Percentiles rank a stretch among this genome's conserved stretches.
Conservation (phyloP, 2,797 vertebrate genomes). For the Chelonia mydas region DNA sequence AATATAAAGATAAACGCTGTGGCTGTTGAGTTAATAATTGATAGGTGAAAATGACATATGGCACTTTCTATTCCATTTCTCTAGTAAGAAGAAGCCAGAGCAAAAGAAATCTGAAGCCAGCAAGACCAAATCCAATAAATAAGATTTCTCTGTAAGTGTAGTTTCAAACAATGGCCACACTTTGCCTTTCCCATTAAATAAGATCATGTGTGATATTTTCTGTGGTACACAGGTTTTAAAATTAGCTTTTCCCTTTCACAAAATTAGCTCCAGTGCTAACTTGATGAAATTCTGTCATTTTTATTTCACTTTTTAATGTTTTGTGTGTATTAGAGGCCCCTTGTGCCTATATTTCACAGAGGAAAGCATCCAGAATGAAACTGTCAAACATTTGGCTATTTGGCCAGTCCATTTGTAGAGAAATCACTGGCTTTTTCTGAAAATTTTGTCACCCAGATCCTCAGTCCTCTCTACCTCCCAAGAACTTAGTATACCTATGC, state of each 20-base stretch:
- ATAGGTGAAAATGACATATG: background rate
- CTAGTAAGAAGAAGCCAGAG: background rate
- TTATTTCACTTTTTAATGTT: background rate
- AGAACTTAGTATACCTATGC: background rate
- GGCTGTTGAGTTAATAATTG: background rate
- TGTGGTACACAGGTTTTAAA: background rate
- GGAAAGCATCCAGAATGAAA: background rate
- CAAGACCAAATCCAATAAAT: background rate
- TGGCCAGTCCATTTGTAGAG: background rate
- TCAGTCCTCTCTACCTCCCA: background rate
- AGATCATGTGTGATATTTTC: background rate
- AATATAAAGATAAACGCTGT: background rate
- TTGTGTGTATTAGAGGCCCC: background rate
- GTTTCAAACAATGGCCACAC: background rate
- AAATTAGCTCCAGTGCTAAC: background rate
- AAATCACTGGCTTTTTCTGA: background rate
- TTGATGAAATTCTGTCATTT: background rate
- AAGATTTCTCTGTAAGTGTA: background rate
- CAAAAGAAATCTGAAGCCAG: background rate
- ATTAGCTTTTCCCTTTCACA: background rate
- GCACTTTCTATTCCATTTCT: background rate
- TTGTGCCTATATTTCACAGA: background rate
- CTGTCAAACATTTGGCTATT: background rate
- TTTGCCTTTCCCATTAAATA: background rate
- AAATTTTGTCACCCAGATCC: background rate